Evolutionary conservation across 2,113 vertebrate genomes (phyloP).

Genomic region (Pelodiscus sinensis): DNA sequence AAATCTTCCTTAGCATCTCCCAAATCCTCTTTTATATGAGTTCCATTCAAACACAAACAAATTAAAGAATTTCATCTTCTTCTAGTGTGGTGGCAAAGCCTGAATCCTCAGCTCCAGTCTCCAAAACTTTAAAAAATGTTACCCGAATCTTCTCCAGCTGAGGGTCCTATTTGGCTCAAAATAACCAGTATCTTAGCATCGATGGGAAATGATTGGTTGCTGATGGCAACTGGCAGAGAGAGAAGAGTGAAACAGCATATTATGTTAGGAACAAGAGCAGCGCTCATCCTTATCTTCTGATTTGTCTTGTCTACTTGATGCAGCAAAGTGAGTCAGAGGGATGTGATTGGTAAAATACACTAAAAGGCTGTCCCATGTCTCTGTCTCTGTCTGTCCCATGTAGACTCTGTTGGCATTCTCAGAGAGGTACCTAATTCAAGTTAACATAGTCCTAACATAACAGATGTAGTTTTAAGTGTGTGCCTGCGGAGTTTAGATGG

Average conservation of each 20-base stretch:
- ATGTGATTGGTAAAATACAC: background rate
- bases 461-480: background rate
- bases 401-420: background rate
- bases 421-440: background rate
- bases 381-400: too few species aligned
- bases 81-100: constrained; percentile 46
- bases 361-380: too few species aligned
- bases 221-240: constrained; percentile 31
- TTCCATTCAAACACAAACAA: constrained; percentile 68
- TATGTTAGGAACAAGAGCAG: background rate
- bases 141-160: constrained; percentile 17
- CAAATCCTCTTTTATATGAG: constrained; percentile 75
- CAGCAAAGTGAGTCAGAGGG: background rate
- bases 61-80: constrained; percentile 69
- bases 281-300: background rate
- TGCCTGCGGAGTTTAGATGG: background rate
- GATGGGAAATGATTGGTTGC: background rate
- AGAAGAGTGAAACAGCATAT: constrained; percentile 22
- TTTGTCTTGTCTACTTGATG: background rate
- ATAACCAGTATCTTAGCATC: constrained; percentile 25
- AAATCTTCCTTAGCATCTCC: constrained; percentile 60
- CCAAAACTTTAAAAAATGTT: constrained; percentile 58
- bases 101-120: constrained; percentile 34
- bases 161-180: constrained; percentile 47
- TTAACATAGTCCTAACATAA: background rate